Conservation (phyloP, 2,888 invertebrate species). For the Hyposoter didymator region DNA sequence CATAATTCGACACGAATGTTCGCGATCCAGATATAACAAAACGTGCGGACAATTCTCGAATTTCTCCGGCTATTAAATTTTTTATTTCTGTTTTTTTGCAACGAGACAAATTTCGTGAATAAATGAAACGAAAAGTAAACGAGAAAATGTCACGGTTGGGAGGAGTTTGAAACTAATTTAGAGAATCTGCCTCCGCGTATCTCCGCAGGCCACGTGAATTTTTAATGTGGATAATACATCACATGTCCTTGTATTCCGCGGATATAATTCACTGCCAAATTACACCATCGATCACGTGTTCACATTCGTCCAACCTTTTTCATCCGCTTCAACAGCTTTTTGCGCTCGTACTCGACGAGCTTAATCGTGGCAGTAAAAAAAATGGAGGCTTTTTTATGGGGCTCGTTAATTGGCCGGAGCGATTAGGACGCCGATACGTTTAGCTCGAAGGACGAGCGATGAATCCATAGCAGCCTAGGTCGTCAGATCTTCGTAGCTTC, state of each 20-base stretch:
- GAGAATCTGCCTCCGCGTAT: not conserved
- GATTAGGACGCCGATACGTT: not conserved
- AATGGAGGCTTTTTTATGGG: not conserved
- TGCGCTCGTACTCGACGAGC: not conserved
- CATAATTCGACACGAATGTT: not conserved
- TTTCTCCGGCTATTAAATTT: not conserved
- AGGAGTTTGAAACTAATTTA: conserved; percentile 23
- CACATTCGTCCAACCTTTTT: not conserved
- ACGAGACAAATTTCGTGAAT: not conserved
- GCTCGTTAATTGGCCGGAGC: not conserved
- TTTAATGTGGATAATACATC: not conserved
- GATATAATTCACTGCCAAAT: conserved; percentile 3
- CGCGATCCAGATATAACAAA: not conserved
- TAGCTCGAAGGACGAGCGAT: not conserved
- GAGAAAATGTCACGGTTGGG: not conserved
- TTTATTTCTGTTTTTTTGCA: not conserved
- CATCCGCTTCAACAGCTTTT: not conserved
- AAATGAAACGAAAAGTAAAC: not conserved
- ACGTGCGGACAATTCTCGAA: not conserved
- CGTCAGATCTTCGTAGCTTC: not conserved
- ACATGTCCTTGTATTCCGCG: not conserved
- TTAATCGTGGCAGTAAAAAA: not conserved
- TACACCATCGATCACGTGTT: conserved; percentile 27
- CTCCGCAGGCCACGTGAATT: conserved; percentile 13
- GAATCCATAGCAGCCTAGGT: not conserved